Evolutionary conservation across 2,797 vertebrate genomes (phyloP).

Genomic region (Philypnodon macrostomus): DNA sequence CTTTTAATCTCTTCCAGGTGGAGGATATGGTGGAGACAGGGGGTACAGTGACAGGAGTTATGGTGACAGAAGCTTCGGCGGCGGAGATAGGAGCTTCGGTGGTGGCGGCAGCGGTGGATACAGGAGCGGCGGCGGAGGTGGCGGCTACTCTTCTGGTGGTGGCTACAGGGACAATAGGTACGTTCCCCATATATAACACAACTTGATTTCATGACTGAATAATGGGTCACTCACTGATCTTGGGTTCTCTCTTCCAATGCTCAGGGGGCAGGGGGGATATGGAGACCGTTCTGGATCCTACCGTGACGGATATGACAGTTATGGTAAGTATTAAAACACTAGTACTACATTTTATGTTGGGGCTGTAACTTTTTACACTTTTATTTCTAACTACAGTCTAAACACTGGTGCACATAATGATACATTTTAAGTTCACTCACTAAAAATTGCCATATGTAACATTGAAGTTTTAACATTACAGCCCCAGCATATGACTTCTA

Average conservation of each 20-base stretch:
- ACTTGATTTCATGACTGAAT: too few species aligned
- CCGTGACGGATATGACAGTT: conserved; percentile 78
- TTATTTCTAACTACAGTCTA: too few species aligned
- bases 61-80: conserved; percentile 53
- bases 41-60: conserved; percentile 57
- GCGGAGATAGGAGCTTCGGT: conserved; percentile 55
- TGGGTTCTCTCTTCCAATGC: background rate
- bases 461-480: too few species aligned
- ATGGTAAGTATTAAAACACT: conserved; percentile 70
- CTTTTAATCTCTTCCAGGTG: conserved; percentile 27
- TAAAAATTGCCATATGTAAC: too few species aligned
- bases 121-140: conserved; percentile 6
- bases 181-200: background rate
- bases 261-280: conserved; percentile 74
- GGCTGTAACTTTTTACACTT: too few species aligned
- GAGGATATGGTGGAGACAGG: conserved; percentile 61
- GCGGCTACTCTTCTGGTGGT: conserved; percentile 45
- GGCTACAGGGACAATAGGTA: conserved; percentile 67
- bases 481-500: conserved; percentile 48
- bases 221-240: background rate
- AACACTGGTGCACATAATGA: too few species aligned
- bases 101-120: conserved; percentile 34
- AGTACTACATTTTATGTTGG: conserved; percentile 47
- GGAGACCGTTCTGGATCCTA: conserved; percentile 72
- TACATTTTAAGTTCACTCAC: too few species aligned